Conservation (phyloP, 2,797 vertebrate species). For the Tamandua tetradactyla region DNA sequence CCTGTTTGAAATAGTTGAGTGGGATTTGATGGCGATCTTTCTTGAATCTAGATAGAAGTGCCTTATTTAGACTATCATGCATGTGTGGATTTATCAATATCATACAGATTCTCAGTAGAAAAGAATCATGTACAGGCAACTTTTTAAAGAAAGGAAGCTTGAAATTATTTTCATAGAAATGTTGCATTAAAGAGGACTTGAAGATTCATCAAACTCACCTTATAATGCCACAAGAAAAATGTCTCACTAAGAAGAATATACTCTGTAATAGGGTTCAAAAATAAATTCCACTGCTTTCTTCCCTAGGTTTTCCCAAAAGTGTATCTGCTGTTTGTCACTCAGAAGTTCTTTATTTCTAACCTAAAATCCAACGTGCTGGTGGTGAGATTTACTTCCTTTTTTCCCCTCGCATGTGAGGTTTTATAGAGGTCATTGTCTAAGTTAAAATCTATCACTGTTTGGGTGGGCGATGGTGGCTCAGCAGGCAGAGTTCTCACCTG, state of each 20-base stretch:
- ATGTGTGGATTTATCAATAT: not conserved
- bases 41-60: not conserved
- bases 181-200: not conserved
- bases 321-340: not conserved
- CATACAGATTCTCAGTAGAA: not conserved
- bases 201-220: not conserved
- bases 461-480: too few relatives aligned
- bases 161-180: not conserved
- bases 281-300: not conserved
- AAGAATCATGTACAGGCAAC: not conserved
- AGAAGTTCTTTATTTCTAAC: slow-evolving; percentile 4
- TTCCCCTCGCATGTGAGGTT: not conserved
- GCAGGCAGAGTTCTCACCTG: too few relatives aligned
- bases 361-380: not conserved
- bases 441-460: not conserved
- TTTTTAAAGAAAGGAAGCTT: slow-evolving; percentile 1
- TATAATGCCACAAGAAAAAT: not conserved
- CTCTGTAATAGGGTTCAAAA: not conserved
- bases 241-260: not conserved
- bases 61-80: not conserved
- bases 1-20: not conserved
- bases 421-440: slow-evolving; percentile 12
- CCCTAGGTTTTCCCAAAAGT: not conserved
- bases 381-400: not conserved
- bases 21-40: not conserved